These are phyloP conservation scores for Mungos mungo DNA, from an alignment of 2,113 vertebrate species.

Conservation along the genomic window DNA sequence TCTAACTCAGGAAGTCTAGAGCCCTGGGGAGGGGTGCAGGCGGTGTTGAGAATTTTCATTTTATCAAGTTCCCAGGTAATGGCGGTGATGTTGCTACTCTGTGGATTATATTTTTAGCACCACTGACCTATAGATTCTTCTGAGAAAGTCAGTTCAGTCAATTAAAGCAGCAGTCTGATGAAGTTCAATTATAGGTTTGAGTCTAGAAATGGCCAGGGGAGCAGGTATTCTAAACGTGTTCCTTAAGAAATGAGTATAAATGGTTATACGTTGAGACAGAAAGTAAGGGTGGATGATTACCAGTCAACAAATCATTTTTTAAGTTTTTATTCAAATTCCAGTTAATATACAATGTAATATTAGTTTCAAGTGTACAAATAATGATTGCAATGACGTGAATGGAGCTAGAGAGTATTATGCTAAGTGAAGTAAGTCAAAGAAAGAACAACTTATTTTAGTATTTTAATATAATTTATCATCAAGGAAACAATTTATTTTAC, in stretches of 20 bases:
- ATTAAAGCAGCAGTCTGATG: not conserved
- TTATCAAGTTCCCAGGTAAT: not conserved
- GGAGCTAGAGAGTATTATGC: not conserved
- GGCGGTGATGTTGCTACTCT: not conserved
- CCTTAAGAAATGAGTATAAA: not conserved
- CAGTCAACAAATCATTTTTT: conserved; percentile 26
- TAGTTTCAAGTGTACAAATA: not conserved
- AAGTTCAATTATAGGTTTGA: not conserved
- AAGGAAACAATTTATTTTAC: not conserved
- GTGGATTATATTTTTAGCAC: not conserved
- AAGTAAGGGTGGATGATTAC: not conserved
- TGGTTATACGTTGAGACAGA: conserved; percentile 14
- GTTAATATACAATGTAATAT: not conserved
- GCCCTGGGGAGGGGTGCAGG: fast-evolving
- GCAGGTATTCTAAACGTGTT: not conserved
- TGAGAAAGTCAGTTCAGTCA: not conserved
- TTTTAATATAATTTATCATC: too few species aligned
- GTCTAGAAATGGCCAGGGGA: not conserved
- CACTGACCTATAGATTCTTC: not conserved
- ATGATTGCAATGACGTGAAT: not conserved
- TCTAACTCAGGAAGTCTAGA: not conserved
- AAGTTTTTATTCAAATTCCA: not conserved
- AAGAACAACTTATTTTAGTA: not conserved
- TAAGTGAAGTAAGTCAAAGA: not conserved
- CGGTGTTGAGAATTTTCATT: not conserved